Conservation (phyloP, 37 sponge, comb jelly and placozoan genomes). For the Beroe forskalii region DNA sequence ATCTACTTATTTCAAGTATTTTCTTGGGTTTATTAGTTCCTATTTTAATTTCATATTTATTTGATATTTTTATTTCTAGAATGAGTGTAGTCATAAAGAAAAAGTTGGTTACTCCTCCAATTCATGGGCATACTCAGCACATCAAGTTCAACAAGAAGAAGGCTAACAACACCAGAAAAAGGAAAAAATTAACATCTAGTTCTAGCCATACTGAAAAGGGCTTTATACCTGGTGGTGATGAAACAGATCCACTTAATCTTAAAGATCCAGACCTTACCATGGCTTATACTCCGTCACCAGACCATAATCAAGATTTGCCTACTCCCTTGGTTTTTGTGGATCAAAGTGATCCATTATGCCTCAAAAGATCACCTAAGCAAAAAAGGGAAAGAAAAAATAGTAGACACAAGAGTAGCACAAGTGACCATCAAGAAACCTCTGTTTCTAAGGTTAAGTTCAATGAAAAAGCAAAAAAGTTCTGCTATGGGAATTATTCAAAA, state of each 20-base stretch:
- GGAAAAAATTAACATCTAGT: neutral
- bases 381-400: constrained; percentile 46
- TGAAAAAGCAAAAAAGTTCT: constrained; percentile 68
- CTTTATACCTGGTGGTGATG: constrained; percentile 63
- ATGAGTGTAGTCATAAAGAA: constrained; percentile 49
- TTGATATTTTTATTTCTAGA: no score
- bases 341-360: constrained; percentile 57
- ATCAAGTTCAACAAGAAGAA: constrained; percentile 38
- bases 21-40: no score
- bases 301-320: constrained; percentile 36
- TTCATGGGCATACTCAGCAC: neutral
- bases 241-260: constrained; percentile 55
- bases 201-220: constrained; percentile 15
- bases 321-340: constrained; percentile 56
- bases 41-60: no score
- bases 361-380: constrained; percentile 34
- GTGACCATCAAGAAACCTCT: neutral
- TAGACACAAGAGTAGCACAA: constrained; percentile 33
- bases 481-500: constrained; percentile 88
- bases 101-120: constrained; percentile 15
- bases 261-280: constrained; percentile 48
- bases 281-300: constrained; percentile 56
- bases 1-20: no score
- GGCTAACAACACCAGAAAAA: neutral
- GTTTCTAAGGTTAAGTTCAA: neutral